Percentiles rank a stretch among this genome's conserved stretches.
phyloP scores from a whole-genome alignment of 2,888 invertebrate species.

The Lasioglossum morio region DNA sequence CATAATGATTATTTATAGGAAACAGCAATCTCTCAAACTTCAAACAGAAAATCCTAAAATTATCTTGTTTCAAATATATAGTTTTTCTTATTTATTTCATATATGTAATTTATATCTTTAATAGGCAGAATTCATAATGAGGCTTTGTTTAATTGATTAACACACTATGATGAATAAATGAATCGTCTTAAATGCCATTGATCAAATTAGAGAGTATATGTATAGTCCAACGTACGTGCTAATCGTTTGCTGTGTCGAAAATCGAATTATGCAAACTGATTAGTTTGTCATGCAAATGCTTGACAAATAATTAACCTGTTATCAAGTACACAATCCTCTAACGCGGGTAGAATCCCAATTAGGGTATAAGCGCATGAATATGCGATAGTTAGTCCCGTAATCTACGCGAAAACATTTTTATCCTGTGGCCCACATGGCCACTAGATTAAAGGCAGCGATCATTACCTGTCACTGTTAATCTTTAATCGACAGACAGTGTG shows the following conservation, averaged over 20 bases:
- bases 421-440: neutral
- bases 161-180: too few species aligned
- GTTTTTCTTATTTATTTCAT: too few species aligned
- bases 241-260: slow-evolving; percentile 11
- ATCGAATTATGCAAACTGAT: slow-evolving; percentile 28
- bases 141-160: too few species aligned
- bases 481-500: neutral
- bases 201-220: neutral
- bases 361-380: neutral
- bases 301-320: slow-evolving; percentile 34
- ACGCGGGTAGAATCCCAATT: slow-evolving; percentile 23
- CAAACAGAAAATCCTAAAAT: neutral
- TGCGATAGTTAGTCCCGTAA: neutral
- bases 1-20: neutral
- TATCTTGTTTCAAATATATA: neutral
- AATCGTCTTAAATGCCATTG: neutral
- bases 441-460: neutral
- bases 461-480: neutral
- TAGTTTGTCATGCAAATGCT: slow-evolving; percentile 14
- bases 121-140: too few species aligned
- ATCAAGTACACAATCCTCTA: slow-evolving; percentile 13
- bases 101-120: too few species aligned
- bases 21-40: neutral
- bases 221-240: neutral
- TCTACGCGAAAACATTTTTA: neutral